Conservation (phyloP, 2,797 vertebrate species). For the Hirundo rustica region DNA sequence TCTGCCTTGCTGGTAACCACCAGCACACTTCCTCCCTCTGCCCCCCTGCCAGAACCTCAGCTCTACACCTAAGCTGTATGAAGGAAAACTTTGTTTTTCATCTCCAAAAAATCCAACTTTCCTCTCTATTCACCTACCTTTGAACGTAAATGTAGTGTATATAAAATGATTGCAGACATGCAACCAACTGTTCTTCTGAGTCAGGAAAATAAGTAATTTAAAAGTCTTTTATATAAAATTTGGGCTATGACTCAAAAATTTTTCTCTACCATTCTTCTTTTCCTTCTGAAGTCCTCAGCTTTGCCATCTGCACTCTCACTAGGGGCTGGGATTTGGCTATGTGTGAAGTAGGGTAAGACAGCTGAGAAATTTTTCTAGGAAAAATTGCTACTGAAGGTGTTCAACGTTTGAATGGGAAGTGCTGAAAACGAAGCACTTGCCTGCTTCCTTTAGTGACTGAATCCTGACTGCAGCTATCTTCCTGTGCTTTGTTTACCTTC, state of each 20-base stretch:
- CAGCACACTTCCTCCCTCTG: slow-evolving; percentile 14
- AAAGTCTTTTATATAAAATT: neutral
- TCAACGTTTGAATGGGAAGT: neutral
- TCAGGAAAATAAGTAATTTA: neutral
- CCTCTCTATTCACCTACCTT: neutral
- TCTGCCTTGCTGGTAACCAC: slow-evolving; percentile 10
- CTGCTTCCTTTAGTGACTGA: neutral
- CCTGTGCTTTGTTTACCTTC: neutral
- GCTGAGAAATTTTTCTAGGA: neutral
- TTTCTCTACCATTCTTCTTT: neutral
- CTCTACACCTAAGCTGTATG: neutral
- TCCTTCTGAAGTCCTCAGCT: neutral
- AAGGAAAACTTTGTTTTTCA: neutral
- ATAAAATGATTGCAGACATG: neutral
- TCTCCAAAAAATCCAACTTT: neutral
- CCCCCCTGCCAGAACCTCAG: neutral
- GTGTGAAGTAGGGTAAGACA: neutral
- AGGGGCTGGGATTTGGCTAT: neutral
- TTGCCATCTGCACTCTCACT: slow-evolving; percentile 24
- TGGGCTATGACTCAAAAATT: neutral
- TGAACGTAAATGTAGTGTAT: neutral
- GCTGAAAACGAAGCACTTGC: neutral
- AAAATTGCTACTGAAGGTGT: neutral
- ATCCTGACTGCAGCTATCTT: neutral
- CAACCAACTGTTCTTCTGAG: neutral